Conservation (phyloP, 64 coral and sea anemone species). For the Cladopsammia gracilis region DNA sequence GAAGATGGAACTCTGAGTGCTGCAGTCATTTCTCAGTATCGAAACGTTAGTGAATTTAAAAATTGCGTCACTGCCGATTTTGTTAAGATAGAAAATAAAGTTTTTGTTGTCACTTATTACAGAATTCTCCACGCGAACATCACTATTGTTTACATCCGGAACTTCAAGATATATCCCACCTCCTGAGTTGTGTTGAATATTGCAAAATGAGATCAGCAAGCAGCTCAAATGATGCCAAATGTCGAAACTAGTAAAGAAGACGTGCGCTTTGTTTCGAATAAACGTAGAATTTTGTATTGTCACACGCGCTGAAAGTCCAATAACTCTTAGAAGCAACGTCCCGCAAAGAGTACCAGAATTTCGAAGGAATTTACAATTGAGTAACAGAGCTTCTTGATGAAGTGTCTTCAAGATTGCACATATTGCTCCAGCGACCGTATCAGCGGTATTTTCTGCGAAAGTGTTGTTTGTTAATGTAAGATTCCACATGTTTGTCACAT, state of each 20-base stretch:
- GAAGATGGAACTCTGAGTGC: not conserved
- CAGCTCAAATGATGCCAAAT: not conserved
- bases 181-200: not conserved
- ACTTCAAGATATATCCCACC: not conserved
- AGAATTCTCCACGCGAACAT: not conserved
- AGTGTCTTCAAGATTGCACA: not conserved
- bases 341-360: constrained; percentile 30
- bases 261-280: not conserved
- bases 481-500: not conserved
- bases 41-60: constrained; percentile 4
- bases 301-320: not conserved
- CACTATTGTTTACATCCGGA: not conserved
- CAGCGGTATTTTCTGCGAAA: not conserved
- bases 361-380: not conserved
- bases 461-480: not conserved
- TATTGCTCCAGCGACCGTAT: not conserved
- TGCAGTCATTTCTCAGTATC: not conserved
- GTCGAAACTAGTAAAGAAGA: not conserved
- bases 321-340: not conserved
- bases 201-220: not conserved
- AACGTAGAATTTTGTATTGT: constrained; percentile 2
- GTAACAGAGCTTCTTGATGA: not conserved
- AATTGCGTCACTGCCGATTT: not conserved
- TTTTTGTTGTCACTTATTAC: not conserved
- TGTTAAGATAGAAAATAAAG: not conserved